phyloP scores from a whole-genome alignment of 1,140 invertebrate species.

The Chrysomallon squamiferum region DNA sequence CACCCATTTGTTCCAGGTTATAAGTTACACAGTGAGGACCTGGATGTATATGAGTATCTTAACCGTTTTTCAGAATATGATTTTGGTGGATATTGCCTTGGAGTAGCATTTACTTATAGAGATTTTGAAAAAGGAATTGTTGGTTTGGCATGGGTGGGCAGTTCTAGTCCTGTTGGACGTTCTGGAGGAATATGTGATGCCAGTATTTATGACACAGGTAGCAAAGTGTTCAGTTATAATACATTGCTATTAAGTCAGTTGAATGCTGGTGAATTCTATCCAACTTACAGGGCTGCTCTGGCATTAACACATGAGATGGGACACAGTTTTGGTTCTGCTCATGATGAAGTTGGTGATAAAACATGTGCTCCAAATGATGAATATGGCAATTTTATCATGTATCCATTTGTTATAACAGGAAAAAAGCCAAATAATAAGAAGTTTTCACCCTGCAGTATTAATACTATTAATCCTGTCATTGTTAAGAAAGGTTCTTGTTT shows the following conservation, averaged over 20 bases:
- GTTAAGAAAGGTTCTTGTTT: slow-evolving; percentile 33
- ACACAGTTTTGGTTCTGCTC: slow-evolving; percentile 51
- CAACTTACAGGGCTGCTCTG: slow-evolving; percentile 22
- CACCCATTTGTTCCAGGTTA: slow-evolving; percentile 16
- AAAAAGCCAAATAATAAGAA: slow-evolving; percentile 36
- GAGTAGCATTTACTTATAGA: slow-evolving; percentile 42
- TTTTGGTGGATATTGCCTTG: slow-evolving; percentile 41
- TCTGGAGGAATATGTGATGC: slow-evolving; percentile 40
- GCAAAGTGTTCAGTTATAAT: slow-evolving; percentile 36
- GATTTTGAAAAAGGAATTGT: slow-evolving; percentile 40
- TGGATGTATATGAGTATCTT: slow-evolving; percentile 36
- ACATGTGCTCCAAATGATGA: slow-evolving; percentile 25
- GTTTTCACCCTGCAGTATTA: slow-evolving; percentile 53
- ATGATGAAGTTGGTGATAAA: slow-evolving; percentile 32
- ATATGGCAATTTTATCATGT: slow-evolving; percentile 52
- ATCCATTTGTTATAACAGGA: slow-evolving; percentile 30
- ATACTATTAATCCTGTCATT: slow-evolving; percentile 46
- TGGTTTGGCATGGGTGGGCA: slow-evolving; percentile 49
- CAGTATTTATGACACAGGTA: slow-evolving; percentile 11
- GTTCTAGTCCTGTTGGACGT: slow-evolving; percentile 23
- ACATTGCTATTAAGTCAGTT: slow-evolving; percentile 37
- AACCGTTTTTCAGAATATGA: slow-evolving; percentile 43
- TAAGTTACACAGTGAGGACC: slow-evolving; percentile 16
- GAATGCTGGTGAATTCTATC: slow-evolving; percentile 24
- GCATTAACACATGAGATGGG: slow-evolving; percentile 52